A percentile compares a stretch with the other conserved stretches of the same genome.
phyloP scores from a whole-genome alignment of 2,888 invertebrate species.

The Drosophila mimica region DNA sequence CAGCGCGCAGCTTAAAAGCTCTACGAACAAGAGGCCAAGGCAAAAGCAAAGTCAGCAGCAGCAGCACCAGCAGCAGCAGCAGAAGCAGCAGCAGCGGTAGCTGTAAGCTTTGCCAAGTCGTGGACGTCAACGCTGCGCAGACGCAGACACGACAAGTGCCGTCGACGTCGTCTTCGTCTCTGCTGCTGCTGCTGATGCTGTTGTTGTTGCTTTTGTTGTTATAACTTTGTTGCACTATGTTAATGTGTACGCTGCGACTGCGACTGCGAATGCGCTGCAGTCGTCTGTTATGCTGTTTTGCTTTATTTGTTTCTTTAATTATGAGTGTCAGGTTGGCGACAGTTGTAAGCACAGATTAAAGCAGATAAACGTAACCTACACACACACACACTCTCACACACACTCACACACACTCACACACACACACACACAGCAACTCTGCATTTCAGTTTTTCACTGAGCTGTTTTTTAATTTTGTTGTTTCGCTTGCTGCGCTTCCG shows the following conservation, averaged over 20 bases:
- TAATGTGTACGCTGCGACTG: conserved; percentile 49
- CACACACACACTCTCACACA: conserved; percentile 25
- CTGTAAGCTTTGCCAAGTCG: conserved; percentile 56
- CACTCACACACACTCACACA: conserved; percentile 2
- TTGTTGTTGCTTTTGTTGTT: conserved; percentile 36
- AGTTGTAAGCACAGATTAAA: conserved; percentile 69
- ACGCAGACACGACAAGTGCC: conserved; percentile 77
- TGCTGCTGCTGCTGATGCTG: conserved; percentile 19
- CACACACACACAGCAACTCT: conserved; percentile 11
- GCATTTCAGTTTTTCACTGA: conserved; percentile 43
- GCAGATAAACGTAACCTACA: conserved; percentile 70
- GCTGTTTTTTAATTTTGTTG: conserved; percentile 29
- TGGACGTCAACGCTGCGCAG: conserved; percentile 39
- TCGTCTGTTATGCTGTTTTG: conserved; percentile 51
- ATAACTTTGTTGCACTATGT: conserved; percentile 61
- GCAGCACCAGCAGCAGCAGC: conserved; percentile 43
- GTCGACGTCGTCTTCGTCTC: conserved; percentile 40
- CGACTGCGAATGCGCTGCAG: conserved; percentile 30
- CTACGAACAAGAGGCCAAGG: conserved; percentile 32
- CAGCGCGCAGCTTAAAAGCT: conserved; percentile 69
- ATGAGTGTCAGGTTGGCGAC: conserved; percentile 76
- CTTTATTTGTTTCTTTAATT: conserved; percentile 81
- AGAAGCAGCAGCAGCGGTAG: conserved; percentile 7
- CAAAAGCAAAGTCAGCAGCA: conserved; percentile 59
- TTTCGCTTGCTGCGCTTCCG: conserved; percentile 42